These are phyloP conservation scores for Fulica atra DNA, from an alignment of 2,113 vertebrate species.

Conservation along the genomic window DNA sequence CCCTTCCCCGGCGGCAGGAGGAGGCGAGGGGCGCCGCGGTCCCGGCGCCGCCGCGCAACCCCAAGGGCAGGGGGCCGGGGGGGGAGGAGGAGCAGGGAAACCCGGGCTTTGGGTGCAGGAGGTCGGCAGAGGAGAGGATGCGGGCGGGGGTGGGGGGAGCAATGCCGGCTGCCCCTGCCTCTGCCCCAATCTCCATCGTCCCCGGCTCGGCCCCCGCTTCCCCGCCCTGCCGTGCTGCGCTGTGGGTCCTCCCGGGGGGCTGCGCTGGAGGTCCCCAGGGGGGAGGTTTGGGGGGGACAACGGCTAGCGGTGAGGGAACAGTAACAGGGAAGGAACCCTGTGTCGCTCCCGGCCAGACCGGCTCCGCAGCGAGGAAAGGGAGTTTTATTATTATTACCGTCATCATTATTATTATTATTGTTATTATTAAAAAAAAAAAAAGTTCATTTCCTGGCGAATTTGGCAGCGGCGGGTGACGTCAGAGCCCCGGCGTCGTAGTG, in stretches of 20 bases:
- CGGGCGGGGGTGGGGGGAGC: not conserved
- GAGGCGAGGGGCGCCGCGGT: not conserved
- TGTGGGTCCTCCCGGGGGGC: not conserved
- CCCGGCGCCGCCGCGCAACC: not conserved
- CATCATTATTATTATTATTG: slow-evolving; percentile 56
- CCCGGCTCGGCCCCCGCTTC: not conserved
- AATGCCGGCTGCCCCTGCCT: not conserved
- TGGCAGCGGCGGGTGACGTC: slow-evolving; percentile 84
- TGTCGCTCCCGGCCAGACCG: not conserved
- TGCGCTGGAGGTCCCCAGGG: not conserved
- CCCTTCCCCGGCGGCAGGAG: not conserved
- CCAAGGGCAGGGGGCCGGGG: not conserved
- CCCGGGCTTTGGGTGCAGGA: not conserved
- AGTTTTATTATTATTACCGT: slow-evolving; percentile 7
- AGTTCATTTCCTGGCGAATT: slow-evolving; percentile 86
- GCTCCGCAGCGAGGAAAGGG: not conserved
- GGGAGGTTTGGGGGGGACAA: not conserved
- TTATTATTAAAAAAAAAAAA: slow-evolving; percentile 51
- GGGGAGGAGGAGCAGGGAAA: not conserved
- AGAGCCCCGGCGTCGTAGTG: slow-evolving; percentile 87
- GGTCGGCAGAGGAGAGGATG: not conserved
- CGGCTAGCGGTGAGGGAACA: not conserved
- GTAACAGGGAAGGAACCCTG: not conserved
- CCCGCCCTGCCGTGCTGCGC: not conserved
- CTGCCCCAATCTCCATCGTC: not conserved